Percentiles rank a stretch among this genome's conserved stretches.
Evolutionary conservation across 2,113 vertebrate genomes (phyloP).

Genomic region (Numida meleagris): DNA sequence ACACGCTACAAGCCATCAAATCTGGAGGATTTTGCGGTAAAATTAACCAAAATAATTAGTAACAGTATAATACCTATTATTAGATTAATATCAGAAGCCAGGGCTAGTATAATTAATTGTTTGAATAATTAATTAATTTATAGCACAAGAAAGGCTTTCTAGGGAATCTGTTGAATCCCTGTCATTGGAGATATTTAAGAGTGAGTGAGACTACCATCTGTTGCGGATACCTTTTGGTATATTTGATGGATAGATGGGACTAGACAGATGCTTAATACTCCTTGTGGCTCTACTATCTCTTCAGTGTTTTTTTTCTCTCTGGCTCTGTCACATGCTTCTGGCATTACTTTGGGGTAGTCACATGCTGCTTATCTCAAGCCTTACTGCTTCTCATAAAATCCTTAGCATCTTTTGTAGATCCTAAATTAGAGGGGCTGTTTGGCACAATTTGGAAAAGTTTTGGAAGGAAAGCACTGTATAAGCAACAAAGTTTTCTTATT

Average conservation of each 20-base stretch:
- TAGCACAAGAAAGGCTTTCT: not conserved
- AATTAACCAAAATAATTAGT: not conserved
- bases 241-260: not conserved
- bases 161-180: not conserved
- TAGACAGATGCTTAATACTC: not conserved
- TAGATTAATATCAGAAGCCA: not conserved
- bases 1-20: not conserved
- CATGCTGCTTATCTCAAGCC: not conserved
- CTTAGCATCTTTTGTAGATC: not conserved
- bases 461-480: not conserved
- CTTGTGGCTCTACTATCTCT: not conserved
- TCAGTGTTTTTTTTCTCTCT: not conserved
- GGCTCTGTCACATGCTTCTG: not conserved
- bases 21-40: not conserved
- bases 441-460: not conserved
- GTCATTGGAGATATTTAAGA: not conserved
- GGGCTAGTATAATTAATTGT: not conserved
- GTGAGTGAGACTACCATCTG: not conserved
- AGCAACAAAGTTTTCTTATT: constrained; percentile 41
- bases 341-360: not conserved
- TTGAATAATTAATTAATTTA: constrained; percentile 20
- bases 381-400: not conserved
- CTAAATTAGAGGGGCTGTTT: not conserved
- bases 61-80: not conserved
- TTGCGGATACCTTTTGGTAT: not conserved